These are phyloP conservation scores for Cybosia mesomella DNA, from an alignment of 2,888 invertebrate genomes.

Conservation along the genomic window DNA sequence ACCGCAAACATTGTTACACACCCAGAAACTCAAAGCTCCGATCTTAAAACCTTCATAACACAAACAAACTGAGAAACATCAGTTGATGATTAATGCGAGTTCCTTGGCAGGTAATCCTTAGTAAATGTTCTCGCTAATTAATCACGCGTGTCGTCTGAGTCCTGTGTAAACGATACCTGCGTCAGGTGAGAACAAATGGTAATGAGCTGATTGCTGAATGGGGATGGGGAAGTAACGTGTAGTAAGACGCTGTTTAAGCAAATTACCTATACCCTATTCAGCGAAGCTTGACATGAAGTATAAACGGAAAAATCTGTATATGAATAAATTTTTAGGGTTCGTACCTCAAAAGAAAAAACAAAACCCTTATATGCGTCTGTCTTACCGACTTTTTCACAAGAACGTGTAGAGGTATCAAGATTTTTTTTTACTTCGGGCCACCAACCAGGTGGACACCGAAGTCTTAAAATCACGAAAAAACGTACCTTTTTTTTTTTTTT, in stretches of 20 bases:
- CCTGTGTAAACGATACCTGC: slow-evolving; percentile 48
- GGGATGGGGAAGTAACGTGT: neutral
- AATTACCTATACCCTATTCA: neutral
- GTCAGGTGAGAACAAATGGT: slow-evolving; percentile 26
- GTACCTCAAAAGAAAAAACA: too few relatives aligned
- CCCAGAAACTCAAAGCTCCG: neutral
- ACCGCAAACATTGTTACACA: slow-evolving; percentile 1
- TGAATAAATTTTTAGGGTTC: too few relatives aligned
- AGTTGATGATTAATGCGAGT: slow-evolving; percentile 60
- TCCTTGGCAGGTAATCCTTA: slow-evolving; percentile 46
- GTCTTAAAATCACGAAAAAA: too few relatives aligned
- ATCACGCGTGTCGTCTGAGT: slow-evolving; percentile 46
- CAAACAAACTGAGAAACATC: slow-evolving; percentile 25
- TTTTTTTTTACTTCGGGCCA: too few relatives aligned
- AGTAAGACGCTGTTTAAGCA: neutral
- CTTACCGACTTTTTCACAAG: too few relatives aligned
- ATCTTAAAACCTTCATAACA: slow-evolving; percentile 17
- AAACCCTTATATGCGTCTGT: too few relatives aligned
- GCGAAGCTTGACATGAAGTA: neutral
- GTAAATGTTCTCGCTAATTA: slow-evolving; percentile 52
- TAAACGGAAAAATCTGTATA: neutral
- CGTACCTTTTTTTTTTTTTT: too few relatives aligned
- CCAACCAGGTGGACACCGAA: too few relatives aligned
- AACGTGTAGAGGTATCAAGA: too few relatives aligned
- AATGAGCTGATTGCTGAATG: slow-evolving; percentile 32